Percentiles rank a stretch among this genome's conserved stretches.
phyloP scores from a whole-genome alignment of 2,888 invertebrate species.

The Pasiphila rectangulata region DNA sequence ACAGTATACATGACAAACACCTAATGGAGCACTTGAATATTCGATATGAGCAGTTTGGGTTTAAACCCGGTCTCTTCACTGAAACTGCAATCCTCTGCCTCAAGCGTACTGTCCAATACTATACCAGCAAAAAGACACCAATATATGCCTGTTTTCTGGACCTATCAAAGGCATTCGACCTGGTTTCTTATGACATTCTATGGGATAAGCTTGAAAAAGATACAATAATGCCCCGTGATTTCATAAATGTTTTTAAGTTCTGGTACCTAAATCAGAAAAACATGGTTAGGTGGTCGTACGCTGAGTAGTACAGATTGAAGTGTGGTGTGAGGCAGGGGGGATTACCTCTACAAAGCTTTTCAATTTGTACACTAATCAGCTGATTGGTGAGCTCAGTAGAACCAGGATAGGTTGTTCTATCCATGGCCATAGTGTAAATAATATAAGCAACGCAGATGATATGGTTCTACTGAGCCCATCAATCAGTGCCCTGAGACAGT shows the following conservation, averaged over 20 bases:
- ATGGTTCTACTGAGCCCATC: too few species aligned
- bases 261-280: constrained; percentile 4
- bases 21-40: constrained; percentile 9
- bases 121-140: constrained; percentile 14
- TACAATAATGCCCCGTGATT: background rate
- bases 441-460: too few species aligned
- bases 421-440: background rate
- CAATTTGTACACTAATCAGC: background rate
- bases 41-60: constrained; percentile 22
- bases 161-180: too few species aligned
- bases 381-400: constrained; percentile 1
- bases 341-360: constrained; percentile 6
- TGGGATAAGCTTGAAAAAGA: constrained; percentile 7
- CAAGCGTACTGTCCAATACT: constrained; percentile 21
- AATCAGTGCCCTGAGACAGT: too few species aligned
- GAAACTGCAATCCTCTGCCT: constrained; percentile 21
- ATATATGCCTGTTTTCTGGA: constrained; percentile 17
- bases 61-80: constrained; percentile 15
- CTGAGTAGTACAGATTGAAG: constrained; percentile 10
- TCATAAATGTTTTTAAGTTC: background rate
- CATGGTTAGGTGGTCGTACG: constrained; percentile 6
- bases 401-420: background rate
- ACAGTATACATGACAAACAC: constrained; percentile 20
- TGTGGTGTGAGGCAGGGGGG: constrained; percentile 18
- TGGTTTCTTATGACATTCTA: constrained; percentile 6